A percentile compares a stretch with the other conserved stretches of the same genome.
Conservation (phyloP, 2,888 invertebrate species). For the Oasisia sp. region DNA sequence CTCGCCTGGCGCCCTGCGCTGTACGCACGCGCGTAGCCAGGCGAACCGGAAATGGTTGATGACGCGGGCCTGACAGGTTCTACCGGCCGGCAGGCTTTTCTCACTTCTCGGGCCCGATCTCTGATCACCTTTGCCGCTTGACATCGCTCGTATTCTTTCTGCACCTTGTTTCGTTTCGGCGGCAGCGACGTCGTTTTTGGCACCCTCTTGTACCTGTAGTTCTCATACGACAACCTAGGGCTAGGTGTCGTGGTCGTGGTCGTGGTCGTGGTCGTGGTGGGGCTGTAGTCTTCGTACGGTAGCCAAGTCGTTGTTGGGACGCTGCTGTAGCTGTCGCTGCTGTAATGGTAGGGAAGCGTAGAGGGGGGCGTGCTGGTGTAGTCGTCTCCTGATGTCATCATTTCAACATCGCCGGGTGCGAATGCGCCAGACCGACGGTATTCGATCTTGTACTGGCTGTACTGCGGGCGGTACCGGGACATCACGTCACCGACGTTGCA, state of each 20-base stretch:
- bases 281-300: background rate
- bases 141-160: background rate
- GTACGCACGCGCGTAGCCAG: slow-evolving; percentile 17
- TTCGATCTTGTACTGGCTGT: slow-evolving; percentile 35
- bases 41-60: background rate
- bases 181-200: background rate
- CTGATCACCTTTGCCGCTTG: background rate
- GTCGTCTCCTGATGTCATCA: background rate
- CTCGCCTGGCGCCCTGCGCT: background rate
- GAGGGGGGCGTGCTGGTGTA: background rate
- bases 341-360: slow-evolving; percentile 22
- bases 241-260: background rate
- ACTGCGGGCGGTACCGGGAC: slow-evolving; percentile 31
- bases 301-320: background rate
- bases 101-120: background rate
- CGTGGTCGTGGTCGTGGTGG: background rate
- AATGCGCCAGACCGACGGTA: slow-evolving; percentile 23
- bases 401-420: background rate
- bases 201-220: background rate
- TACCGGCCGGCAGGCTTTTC: background rate
- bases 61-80: background rate
- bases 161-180: slow-evolving; percentile 4
- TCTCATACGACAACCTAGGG: background rate
- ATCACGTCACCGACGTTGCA: slow-evolving; percentile 37
- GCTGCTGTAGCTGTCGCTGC: slow-evolving; percentile 24